Conservation (phyloP, 2,113 vertebrate genomes). For the Triplophysa dalaica region DNA sequence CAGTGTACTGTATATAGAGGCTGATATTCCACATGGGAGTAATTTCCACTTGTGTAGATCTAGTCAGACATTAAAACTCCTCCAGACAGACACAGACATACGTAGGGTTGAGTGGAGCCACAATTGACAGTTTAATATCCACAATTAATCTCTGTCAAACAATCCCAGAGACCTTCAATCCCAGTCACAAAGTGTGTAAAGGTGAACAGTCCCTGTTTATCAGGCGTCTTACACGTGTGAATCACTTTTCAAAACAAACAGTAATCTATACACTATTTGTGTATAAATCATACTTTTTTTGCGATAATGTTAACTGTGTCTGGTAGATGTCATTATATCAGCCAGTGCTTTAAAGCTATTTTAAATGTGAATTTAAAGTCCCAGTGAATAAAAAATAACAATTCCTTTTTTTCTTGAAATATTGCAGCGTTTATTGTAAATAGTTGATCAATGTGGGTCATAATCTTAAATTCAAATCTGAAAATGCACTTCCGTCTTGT, state of each 20-base stretch:
- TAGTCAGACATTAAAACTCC: slow-evolving; percentile 57
- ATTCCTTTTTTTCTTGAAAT: too few species aligned
- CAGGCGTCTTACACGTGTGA: background rate
- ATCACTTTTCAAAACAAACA: slow-evolving; percentile 25
- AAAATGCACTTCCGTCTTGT: too few species aligned
- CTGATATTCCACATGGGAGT: slow-evolving; percentile 67
- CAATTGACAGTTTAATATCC: slow-evolving; percentile 51
- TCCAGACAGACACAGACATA: slow-evolving; percentile 34
- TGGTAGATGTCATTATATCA: too few species aligned
- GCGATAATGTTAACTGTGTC: too few species aligned
- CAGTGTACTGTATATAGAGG: slow-evolving; percentile 53
- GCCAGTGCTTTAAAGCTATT: too few species aligned
- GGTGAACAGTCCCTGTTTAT: slow-evolving; percentile 11
- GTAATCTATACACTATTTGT: background rate
- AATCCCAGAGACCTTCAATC: slow-evolving; percentile 54
- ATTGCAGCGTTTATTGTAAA: too few species aligned
- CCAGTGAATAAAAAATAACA: too few species aligned
- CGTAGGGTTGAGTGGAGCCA: slow-evolving; percentile 37
- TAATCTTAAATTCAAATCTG: too few species aligned
- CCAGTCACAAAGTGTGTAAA: slow-evolving; percentile 28
- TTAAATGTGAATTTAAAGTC: too few species aligned
- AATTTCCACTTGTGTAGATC: slow-evolving; percentile 60
- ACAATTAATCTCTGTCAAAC: slow-evolving; percentile 46
- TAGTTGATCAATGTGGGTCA: too few species aligned
- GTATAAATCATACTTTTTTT: too few species aligned